Evolutionary conservation across 2,888 invertebrate genomes (phyloP).

Genomic region (Apamea anceps): DNA sequence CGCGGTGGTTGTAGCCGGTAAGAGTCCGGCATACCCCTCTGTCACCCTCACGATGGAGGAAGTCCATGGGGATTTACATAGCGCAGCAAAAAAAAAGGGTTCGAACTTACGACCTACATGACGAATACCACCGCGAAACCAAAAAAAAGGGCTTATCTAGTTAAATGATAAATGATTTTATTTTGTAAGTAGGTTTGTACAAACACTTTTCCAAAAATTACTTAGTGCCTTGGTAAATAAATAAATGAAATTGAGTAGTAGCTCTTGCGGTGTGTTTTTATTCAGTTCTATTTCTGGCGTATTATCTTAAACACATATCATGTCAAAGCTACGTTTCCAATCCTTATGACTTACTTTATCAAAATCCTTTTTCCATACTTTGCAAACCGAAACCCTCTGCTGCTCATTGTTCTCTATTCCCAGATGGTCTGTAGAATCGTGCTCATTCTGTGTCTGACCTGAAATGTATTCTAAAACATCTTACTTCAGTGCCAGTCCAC

Average conservation of each 20-base stretch:
- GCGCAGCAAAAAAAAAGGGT: too few species aligned
- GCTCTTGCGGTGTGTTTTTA: too few species aligned
- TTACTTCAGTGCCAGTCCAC: conserved; percentile 21
- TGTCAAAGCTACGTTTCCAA: not conserved
- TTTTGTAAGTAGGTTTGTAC: too few species aligned
- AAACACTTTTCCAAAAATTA: too few species aligned
- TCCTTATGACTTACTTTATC: conserved; percentile 91
- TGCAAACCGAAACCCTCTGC: conserved; percentile 95
- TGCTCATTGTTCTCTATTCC: conserved; percentile 94
- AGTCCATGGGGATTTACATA: too few species aligned
- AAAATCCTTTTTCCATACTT: conserved; percentile 95
- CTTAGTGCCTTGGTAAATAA: too few species aligned
- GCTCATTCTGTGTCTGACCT: conserved; percentile 92
- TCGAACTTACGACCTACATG: too few species aligned
- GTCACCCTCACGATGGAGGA: too few species aligned
- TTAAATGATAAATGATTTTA: too few species aligned
- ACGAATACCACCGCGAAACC: too few species aligned
- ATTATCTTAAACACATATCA: not conserved
- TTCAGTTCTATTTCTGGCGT: not conserved
- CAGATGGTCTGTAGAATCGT: conserved; percentile 96
- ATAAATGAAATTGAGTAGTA: not conserved
- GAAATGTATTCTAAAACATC: conserved; percentile 49
- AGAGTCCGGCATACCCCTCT: too few species aligned
- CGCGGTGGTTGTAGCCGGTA: too few species aligned
- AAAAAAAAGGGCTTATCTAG: not conserved